Percentiles rank a stretch among this genome's conserved stretches.
phyloP scores from a whole-genome alignment of 2,888 invertebrate genomes.

The Mythimna albipuncta region DNA sequence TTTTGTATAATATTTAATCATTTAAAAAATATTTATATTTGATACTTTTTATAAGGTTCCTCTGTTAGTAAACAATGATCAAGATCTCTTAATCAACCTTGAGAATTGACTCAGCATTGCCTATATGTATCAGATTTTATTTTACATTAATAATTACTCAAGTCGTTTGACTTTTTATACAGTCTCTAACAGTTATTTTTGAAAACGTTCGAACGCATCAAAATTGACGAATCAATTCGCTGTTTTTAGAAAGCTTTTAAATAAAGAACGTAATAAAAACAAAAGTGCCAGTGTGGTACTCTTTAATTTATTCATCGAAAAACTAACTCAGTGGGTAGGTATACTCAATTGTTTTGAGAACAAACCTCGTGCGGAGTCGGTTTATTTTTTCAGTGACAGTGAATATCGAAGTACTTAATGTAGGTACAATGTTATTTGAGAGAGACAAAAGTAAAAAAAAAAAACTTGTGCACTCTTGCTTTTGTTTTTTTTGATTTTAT shows the following conservation, averaged over 20 bases:
- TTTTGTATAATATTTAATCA: too few species aligned
- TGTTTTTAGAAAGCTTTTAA: conserved; percentile 4
- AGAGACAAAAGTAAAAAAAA: conserved; percentile 22
- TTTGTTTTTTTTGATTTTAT: conserved; percentile 37
- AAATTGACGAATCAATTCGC: neutral
- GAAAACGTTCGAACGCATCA: neutral
- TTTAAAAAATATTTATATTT: too few species aligned
- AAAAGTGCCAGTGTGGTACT: conserved; percentile 9
- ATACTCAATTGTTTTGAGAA: conserved; percentile 44
- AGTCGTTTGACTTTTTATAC: too few species aligned
- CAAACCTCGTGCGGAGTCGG: conserved; percentile 32
- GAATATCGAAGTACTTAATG: conserved; percentile 49
- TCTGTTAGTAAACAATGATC: too few species aligned
- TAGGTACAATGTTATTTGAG: conserved; percentile 37
- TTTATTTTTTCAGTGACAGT: conserved; percentile 62
- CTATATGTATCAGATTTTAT: too few species aligned
- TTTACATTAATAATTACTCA: too few species aligned
- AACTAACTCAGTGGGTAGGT: conserved; percentile 14
- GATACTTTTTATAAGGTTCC: too few species aligned
- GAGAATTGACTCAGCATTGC: too few species aligned
- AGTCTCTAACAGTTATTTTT: neutral
- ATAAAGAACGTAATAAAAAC: conserved; percentile 4
- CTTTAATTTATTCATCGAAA: conserved; percentile 42
- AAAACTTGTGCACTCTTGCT: conserved; percentile 16
- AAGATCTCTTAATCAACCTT: too few species aligned